These are phyloP conservation scores for Philaenus spumarius DNA, from an alignment of 1,140 invertebrate genomes.

Conservation along the genomic window DNA sequence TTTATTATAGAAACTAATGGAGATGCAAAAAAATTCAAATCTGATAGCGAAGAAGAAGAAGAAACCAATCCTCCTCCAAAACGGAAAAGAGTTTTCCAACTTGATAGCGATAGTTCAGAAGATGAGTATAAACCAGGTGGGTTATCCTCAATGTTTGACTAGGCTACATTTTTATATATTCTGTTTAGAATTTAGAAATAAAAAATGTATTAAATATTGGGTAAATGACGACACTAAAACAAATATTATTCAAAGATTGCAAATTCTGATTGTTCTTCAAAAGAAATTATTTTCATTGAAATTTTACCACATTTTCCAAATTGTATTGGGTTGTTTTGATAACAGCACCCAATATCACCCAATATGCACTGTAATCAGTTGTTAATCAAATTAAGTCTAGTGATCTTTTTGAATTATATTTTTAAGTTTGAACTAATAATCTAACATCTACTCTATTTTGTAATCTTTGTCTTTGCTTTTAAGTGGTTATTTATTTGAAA, in stretches of 20 bases:
- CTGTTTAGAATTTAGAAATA: not conserved
- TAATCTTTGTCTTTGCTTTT: no score
- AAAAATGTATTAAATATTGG: not conserved
- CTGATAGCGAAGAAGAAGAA: constrained; percentile 17
- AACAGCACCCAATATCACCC: no score
- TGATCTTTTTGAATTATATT: no score
- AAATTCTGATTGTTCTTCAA: no score
- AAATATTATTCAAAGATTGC: not conserved
- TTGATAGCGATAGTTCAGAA: constrained; percentile 26
- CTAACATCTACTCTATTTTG: no score
- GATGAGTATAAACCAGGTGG: constrained; percentile 29
- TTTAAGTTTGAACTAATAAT: no score
- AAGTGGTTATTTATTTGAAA: no score
- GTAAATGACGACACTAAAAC: not conserved
- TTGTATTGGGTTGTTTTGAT: no score
- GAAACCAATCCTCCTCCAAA: constrained; percentile 6
- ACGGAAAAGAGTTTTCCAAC: constrained; percentile 4
- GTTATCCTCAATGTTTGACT: not conserved
- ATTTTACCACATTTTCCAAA: no score
- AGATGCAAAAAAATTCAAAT: not conserved
- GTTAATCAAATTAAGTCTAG: no score
- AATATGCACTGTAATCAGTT: no score
- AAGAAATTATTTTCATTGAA: no score
- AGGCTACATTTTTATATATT: not conserved
- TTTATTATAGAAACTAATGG: not conserved